Conservation (phyloP, 2,888 invertebrate species). For the Elysia crispata region DNA sequence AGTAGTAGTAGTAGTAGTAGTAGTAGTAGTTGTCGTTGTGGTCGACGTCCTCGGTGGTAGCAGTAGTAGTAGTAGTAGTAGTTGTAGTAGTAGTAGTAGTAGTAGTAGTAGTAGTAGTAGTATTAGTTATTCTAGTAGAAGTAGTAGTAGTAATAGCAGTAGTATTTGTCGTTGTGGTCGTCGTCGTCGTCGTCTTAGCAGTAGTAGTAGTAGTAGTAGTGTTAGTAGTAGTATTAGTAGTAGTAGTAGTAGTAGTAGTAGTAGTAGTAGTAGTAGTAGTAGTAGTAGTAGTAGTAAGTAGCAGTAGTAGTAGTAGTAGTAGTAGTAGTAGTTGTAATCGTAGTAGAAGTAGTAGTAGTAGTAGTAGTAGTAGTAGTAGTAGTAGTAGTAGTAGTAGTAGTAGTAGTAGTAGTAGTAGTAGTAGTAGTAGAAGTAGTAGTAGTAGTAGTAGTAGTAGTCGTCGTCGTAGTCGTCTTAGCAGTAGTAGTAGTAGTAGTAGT, state of each 20-base stretch:
- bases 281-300: no score
- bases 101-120: no score
- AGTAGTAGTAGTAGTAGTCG: no score
- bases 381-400: conserved; percentile 30
- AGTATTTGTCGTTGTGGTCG: no score
- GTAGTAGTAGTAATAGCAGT: no score
- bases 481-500: conserved; percentile 6
- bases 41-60: no score
- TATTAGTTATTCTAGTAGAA: no score
- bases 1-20: not conserved
- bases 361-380: conserved; percentile 26
- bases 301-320: conserved; percentile 21
- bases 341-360: conserved; percentile 31
- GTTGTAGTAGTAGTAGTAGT: conserved; percentile 26
- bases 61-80: conserved; percentile 10
- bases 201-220: no score
- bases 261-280: conserved; percentile 27
- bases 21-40: not conserved
- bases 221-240: no score
- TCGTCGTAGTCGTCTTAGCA: no score
- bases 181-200: no score
- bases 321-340: no score
- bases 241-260: conserved; percentile 33
- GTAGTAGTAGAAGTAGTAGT: not conserved
- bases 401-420: conserved; percentile 21